Evolutionary conservation across 2,113 vertebrate genomes (phyloP).

Genomic region (Benitochromis conjunctus): DNA sequence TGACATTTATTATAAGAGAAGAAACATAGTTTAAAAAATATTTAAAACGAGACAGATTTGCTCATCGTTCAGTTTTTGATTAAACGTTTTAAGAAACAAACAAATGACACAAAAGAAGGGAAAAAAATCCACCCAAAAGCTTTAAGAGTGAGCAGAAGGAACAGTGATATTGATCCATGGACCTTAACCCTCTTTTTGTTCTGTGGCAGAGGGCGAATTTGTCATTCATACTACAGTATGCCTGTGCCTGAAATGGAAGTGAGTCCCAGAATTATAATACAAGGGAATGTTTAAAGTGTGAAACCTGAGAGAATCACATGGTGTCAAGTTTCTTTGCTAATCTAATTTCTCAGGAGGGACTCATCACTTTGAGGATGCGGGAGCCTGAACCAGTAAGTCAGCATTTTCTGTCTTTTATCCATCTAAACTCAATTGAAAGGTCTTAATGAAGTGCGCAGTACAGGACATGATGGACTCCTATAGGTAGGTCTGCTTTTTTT

Average conservation of each 20-base stretch:
- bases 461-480: conserved; percentile 27
- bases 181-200: conserved; percentile 46
- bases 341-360: conserved; percentile 44
- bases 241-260: conserved; percentile 13
- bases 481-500: not conserved
- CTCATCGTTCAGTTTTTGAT: conserved; percentile 52
- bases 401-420: conserved; percentile 54
- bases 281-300: conserved; percentile 36
- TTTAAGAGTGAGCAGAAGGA: conserved; percentile 43
- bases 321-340: conserved; percentile 57
- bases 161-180: conserved; percentile 57
- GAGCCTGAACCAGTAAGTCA: conserved; percentile 44
- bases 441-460: conserved; percentile 38
- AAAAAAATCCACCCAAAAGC: conserved; percentile 27
- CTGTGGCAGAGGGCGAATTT: conserved; percentile 48
- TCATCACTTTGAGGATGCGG: conserved; percentile 49
- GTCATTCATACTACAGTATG: conserved; percentile 57
- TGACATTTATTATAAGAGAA: conserved; percentile 34
- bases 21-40: conserved; percentile 22
- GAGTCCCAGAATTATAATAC: conserved; percentile 56
- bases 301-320: conserved; percentile 19
- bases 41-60: conserved; percentile 48
- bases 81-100: conserved; percentile 58
- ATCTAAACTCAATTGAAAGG: conserved; percentile 42
- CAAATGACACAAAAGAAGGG: conserved; percentile 5